Evolutionary conservation across 1,140 invertebrate species (phyloP).

Genomic region (Caenorhabditis brenneri): DNA sequence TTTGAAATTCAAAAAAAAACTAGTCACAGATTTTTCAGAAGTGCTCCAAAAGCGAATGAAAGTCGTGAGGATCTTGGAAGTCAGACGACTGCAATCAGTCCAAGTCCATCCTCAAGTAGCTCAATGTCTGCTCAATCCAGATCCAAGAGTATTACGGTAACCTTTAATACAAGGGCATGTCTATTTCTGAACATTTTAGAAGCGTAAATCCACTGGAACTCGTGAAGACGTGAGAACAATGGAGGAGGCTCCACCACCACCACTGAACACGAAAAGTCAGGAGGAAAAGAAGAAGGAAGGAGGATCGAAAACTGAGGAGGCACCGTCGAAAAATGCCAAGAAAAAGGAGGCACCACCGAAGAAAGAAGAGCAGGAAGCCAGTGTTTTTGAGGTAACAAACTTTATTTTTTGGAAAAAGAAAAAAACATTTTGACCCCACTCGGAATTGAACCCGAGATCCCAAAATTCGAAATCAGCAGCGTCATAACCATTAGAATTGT

Average conservation of each 20-base stretch:
- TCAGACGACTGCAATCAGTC: conserved; percentile 4
- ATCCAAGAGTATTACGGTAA: background rate
- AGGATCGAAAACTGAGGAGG: background rate
- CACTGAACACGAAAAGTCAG: background rate
- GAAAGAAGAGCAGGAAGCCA: conserved; percentile 19
- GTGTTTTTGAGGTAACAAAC: conserved; percentile 1
- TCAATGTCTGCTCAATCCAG: background rate
- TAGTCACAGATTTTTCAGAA: background rate
- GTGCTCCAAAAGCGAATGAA: background rate
- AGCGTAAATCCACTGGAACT: background rate
- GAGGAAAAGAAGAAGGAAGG: background rate
- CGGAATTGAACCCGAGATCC: too few species aligned
- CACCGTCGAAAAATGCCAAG: background rate
- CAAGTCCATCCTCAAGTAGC: background rate
- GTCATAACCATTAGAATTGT: too few species aligned
- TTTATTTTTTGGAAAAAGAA: background rate
- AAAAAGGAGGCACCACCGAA: background rate
- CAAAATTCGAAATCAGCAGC: too few species aligned
- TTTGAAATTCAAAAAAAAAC: too few species aligned
- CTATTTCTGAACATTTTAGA: background rate
- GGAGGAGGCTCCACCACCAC: background rate
- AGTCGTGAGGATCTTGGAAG: background rate
- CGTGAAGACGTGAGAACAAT: background rate
- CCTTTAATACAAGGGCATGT: too few species aligned
- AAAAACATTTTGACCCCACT: too few species aligned